Percentiles rank a stretch among this genome's conserved stretches.
phyloP scores from a whole-genome alignment of 2,113 vertebrate genomes.

The Herpailurus yagouaroundi region DNA sequence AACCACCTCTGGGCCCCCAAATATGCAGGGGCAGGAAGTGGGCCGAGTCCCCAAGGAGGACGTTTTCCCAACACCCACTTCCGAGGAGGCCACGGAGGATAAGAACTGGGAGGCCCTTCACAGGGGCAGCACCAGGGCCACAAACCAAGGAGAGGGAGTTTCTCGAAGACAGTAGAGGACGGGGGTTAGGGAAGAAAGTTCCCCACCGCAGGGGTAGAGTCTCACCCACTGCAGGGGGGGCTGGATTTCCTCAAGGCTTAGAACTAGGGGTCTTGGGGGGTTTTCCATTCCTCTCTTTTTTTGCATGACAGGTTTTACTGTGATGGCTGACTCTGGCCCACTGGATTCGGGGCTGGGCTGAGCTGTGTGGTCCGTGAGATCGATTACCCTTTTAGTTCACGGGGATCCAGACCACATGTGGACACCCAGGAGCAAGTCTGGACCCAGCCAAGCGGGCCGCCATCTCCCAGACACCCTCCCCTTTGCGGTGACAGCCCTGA shows the following conservation, averaged over 20 bases:
- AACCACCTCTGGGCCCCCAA: neutral
- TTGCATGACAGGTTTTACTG: neutral
- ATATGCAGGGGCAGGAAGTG: neutral
- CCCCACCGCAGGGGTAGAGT: neutral
- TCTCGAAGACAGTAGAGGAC: neutral
- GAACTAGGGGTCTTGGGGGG: neutral
- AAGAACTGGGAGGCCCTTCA: neutral
- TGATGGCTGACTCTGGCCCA: neutral
- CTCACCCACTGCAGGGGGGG: no score
- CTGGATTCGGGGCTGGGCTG: neutral
- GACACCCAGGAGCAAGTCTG: neutral
- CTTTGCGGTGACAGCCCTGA: neutral
- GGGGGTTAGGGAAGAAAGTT: neutral
- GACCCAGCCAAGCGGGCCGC: fast-evolving
- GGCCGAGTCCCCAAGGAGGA: neutral
- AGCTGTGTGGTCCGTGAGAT: neutral
- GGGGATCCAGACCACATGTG: neutral
- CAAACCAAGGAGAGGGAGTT: neutral
- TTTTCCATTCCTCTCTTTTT: neutral
- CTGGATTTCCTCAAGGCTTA: neutral
- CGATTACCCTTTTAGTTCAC: neutral
- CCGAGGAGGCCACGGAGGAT: neutral
- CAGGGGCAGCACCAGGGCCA: neutral
- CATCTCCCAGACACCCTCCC: neutral
- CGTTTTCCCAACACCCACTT: neutral